Percentiles rank a stretch among this genome's conserved stretches.
Evolutionary conservation across 2,888 invertebrate species (phyloP).

Genomic region (Hedychridium roseum): DNA sequence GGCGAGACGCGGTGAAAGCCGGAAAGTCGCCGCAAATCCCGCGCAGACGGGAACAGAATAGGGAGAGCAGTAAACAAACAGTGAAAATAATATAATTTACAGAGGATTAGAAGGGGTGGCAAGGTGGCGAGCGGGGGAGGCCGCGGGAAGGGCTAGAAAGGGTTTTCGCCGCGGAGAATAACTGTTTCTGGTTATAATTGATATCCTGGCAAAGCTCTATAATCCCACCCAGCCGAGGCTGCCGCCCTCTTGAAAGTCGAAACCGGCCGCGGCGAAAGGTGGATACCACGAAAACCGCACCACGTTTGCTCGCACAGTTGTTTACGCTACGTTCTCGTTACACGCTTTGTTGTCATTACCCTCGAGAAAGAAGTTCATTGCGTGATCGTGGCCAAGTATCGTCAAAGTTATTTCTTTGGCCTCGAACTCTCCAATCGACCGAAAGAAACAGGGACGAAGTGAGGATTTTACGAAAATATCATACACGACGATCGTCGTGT

Average conservation of each 20-base stretch:
- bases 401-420: too few species aligned
- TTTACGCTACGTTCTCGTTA: conserved; percentile 45
- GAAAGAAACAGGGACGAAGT: too few species aligned
- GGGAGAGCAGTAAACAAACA: conserved; percentile 63
- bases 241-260: conserved; percentile 58
- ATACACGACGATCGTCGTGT: too few species aligned
- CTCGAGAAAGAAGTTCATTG: too few species aligned
- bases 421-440: too few species aligned
- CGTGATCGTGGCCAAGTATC: too few species aligned
- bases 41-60: conserved; percentile 52
- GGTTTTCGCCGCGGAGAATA: conserved; percentile 60
- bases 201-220: conserved; percentile 64
- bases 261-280: conserved; percentile 47
- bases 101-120: conserved; percentile 56
- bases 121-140: conserved; percentile 16
- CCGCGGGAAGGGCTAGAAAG: conserved; percentile 40
- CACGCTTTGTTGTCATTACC: too few species aligned
- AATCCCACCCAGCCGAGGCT: conserved; percentile 55
- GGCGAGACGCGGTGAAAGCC: conserved; percentile 48
- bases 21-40: conserved; percentile 63
- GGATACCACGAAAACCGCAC: conserved; percentile 49
- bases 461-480: too few species aligned
- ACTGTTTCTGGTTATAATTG: conserved; percentile 65
- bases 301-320: conserved; percentile 44
- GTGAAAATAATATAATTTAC: conserved; percentile 65